Base-by-base conservation (phyloP, 2,888 invertebrate genomes). In the Polydrusus cervinus region DNA sequence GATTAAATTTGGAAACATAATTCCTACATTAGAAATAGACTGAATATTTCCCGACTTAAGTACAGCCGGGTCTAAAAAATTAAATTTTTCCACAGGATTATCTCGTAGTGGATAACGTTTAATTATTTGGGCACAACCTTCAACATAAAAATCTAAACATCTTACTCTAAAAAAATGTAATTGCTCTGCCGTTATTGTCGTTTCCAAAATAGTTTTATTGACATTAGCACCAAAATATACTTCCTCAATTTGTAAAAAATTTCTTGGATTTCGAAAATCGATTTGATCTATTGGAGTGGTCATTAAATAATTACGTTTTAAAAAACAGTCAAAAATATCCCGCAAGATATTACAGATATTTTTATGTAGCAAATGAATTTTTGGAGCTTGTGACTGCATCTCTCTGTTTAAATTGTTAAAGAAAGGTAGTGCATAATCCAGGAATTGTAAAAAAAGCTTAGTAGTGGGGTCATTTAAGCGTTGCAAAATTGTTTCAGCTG, bases 141-240 rank as follows among this genome's bases (percentile, higher is more conserved):
- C 47, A 47, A 47, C 8, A 47, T 47, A 47, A 47, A 47, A 47
- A 16, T 47, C 47, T 14, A 47, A 5, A 16, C 47, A 47, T 14
- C 47, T 47, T 16, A 30, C 3, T 7, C 47, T 47, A 47, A 47
- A 47, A 14, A 47, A 14, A 2, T n/a, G 16, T 14, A 16, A 14
- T 47, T 47, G 47, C 16, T 47, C 47, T 2, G 14, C 3, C 3
- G 47, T 16, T 16, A 47, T 5, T 14, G 1, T 14, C 3, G 8
- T 2, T 14, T n/a, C 16, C 8, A 47, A 16, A 5, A 47, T 5
- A 6, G 47, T 5, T 47, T 47, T 47, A 5, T 1, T 8, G 8
- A 47, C 47, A 14, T 47, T 47, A 5, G 47, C 47, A 14, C 47
- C 47, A 47, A 47, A 47, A 8, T 47, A 47, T 47, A 47, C 16